These are phyloP conservation scores for Lutraria rhynchaena DNA, from an alignment of 1,140 invertebrate genomes.

Conservation along the genomic window DNA sequence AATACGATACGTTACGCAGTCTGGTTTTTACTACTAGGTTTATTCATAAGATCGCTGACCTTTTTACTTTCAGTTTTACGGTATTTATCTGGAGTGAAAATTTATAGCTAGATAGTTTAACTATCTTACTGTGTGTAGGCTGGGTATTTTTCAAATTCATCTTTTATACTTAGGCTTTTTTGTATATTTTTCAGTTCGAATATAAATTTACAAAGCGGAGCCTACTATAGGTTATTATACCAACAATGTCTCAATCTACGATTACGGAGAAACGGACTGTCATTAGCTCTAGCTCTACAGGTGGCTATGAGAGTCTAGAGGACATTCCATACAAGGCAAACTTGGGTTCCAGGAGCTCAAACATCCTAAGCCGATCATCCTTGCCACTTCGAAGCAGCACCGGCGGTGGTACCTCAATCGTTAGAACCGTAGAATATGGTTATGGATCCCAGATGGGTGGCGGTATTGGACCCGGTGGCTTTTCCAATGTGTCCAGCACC, in stretches of 20 bases:
- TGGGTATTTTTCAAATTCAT: background rate
- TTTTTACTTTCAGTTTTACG: conserved; percentile 29
- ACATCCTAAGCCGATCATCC: conserved; percentile 63
- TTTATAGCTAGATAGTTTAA: conserved; percentile 8
- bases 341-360: conserved; percentile 65
- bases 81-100: conserved; percentile 7
- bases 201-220: background rate
- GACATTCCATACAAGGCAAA: conserved; percentile 71
- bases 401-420: conserved; percentile 57
- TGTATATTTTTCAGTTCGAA: conserved; percentile 27
- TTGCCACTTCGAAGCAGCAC: conserved; percentile 52
- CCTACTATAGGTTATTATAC: background rate
- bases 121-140: background rate
- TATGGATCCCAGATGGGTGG: conserved; percentile 60
- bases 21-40: background rate
- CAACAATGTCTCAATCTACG: conserved; percentile 70
- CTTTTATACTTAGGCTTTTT: background rate
- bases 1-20: background rate
- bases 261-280: conserved; percentile 76
- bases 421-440: conserved; percentile 70
- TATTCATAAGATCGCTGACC: background rate
- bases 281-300: conserved; percentile 68
- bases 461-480: conserved; percentile 67
- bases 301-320: conserved; percentile 43
- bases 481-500: conserved; percentile 73